Evolutionary conservation across 2,797 vertebrate genomes (phyloP).

Genomic region (Sebastes variabilis): DNA sequence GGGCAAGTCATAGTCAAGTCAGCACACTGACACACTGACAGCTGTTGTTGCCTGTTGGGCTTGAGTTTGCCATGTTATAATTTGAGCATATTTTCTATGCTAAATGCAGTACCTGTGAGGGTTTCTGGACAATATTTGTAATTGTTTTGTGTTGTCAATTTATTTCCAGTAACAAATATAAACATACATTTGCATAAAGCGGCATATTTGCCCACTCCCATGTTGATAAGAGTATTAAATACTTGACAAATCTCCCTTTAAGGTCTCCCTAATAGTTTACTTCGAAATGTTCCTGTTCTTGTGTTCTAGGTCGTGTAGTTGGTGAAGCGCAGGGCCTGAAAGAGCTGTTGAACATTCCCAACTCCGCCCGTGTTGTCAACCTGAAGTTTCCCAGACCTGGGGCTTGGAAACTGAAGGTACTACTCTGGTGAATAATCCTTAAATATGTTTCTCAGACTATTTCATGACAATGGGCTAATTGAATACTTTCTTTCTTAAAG

Average conservation of each 20-base stretch:
- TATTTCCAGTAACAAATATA: too few relatives aligned
- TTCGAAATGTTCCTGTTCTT: not conserved
- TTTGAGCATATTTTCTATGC: rapidly evolving
- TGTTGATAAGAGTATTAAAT: too few relatives aligned
- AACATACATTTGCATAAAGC: too few relatives aligned
- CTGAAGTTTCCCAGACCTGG: slow-evolving; percentile 90
- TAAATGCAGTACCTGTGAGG: too few relatives aligned
- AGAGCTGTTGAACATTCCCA: slow-evolving; percentile 92
- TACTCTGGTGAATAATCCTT: not conserved
- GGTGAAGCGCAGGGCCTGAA: slow-evolving; percentile 86
- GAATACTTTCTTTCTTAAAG: slow-evolving; percentile 69
- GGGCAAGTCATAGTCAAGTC: too few relatives aligned
- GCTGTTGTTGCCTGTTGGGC: too few relatives aligned
- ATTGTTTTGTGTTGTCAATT: too few relatives aligned
- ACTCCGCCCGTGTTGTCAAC: slow-evolving; percentile 90
- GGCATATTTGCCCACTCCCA: too few relatives aligned
- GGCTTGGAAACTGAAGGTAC: slow-evolving; percentile 91
- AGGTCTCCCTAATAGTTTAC: not conserved
- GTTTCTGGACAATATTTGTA: too few relatives aligned
- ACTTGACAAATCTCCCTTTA: too few relatives aligned
- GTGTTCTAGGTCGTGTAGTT: slow-evolving; percentile 83
- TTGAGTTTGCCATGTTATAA: rapidly evolving
- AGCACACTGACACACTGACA: too few relatives aligned
- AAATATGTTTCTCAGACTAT: not conserved
- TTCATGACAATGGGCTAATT: not conserved